Conservation (phyloP, 1,140 invertebrate genomes). For the Drosophila fuyamai region DNA sequence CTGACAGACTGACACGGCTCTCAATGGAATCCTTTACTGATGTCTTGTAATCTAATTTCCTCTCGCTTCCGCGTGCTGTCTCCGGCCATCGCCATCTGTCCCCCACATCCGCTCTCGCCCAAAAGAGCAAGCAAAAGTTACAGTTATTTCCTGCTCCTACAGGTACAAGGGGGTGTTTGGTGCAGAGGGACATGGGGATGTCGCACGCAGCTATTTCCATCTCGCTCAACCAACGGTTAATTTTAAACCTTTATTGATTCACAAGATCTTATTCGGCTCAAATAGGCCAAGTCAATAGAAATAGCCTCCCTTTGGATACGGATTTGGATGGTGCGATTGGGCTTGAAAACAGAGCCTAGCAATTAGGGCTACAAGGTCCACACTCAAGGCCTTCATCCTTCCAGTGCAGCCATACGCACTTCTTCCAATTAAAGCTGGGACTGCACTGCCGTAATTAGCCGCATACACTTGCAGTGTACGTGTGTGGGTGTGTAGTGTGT, state of each 20-base stretch:
- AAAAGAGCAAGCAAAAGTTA: conserved; percentile 21
- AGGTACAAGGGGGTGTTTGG: neutral
- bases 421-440: conserved; percentile 19
- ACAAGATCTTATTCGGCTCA: conserved; percentile 26
- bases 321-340: too few relatives aligned
- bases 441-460: conserved; percentile 21
- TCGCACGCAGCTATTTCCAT: conserved; percentile 9
- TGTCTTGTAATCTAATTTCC: conserved; percentile 49
- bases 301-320: conserved; percentile 11
- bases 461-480: too few relatives aligned
- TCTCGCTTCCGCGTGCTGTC: conserved; percentile 23
- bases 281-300: conserved; percentile 9
- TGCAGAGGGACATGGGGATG: too few relatives aligned
- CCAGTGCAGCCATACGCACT: neutral
- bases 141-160: conserved; percentile 2
- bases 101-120: neutral
- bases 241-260: conserved; percentile 49
- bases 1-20: neutral
- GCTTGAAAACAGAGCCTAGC: conserved; percentile 4
- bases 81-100: conserved; percentile 3
- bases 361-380: conserved; percentile 18
- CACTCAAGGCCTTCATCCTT: neutral
- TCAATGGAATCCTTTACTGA: conserved; percentile 18
- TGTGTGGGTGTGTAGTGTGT: neutral
- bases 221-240: conserved; percentile 32